Conservation (phyloP, 2,888 invertebrate species). For the Drosophila multiciliata region DNA sequence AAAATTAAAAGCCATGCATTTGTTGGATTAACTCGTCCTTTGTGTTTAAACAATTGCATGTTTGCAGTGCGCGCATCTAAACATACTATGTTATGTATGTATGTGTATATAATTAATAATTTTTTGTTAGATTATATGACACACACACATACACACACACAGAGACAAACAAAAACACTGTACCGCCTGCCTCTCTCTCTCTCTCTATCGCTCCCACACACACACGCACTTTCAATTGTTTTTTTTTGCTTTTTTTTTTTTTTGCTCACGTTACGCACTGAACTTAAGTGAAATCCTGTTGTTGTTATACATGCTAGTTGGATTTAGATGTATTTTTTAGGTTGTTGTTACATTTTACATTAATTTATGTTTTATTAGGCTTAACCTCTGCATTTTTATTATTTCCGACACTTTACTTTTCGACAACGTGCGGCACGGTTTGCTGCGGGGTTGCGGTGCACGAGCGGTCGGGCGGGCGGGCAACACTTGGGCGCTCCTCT, state of each 20-base stretch:
- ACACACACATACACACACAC: constrained; percentile 20
- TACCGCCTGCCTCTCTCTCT: constrained; percentile 32
- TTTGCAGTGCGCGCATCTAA: constrained; percentile 47
- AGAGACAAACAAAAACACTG: constrained; percentile 33
- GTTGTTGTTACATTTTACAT: constrained; percentile 38
- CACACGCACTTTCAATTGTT: constrained; percentile 38
- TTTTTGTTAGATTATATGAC: constrained; percentile 41
- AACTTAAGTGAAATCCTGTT: constrained; percentile 23
- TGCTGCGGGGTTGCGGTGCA: constrained; percentile 32
- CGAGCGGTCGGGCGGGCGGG: constrained; percentile 55
- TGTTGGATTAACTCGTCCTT: constrained; percentile 54
- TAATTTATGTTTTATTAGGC: constrained; percentile 31
- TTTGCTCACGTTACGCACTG: constrained; percentile 37
- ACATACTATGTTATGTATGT: constrained; percentile 16
- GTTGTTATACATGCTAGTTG: constrained; percentile 23
- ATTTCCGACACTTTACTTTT: constrained; percentile 58
- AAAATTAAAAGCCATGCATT: constrained; percentile 38
- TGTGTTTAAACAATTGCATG: constrained; percentile 64
- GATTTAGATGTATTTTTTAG: constrained; percentile 24
- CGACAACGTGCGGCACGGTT: constrained; percentile 47
- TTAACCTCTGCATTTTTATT: constrained; percentile 60
- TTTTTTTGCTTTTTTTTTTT: background rate
- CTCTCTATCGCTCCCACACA: background rate
- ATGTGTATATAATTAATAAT: constrained; percentile 14
- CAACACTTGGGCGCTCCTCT: constrained; percentile 62